A percentile compares a stretch with the other conserved stretches of the same genome.
Conservation (phyloP, 2,113 vertebrate species). For the Lipotes vexillifer region DNA sequence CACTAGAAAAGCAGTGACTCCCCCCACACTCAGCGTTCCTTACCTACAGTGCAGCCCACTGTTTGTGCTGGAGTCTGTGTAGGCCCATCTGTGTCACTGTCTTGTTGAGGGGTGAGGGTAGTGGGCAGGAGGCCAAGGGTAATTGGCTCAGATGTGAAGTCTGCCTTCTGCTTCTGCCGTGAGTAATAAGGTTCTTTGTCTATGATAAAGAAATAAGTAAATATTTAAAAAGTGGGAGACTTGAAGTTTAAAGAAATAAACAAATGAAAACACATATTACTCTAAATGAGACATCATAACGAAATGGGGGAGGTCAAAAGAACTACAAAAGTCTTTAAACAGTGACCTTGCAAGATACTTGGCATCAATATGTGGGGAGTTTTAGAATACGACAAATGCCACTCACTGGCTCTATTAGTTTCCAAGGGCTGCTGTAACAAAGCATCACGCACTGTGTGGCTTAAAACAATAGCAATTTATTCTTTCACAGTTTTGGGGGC, state of each 20-base stretch:
- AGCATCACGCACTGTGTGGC: accelerated
- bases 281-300: background rate
- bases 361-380: background rate
- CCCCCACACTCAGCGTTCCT: background rate
- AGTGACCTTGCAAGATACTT: background rate
- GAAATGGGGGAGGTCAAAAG: background rate
- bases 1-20: background rate
- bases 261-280: no score
- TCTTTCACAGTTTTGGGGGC: background rate
- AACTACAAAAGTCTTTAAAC: background rate
- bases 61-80: background rate
- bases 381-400: background rate
- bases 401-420: background rate
- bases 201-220: background rate
- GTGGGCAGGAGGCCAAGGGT: background rate
- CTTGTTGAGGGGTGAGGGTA: background rate
- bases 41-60: background rate
- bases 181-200: background rate
- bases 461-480: background rate
- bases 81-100: background rate
- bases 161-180: background rate
- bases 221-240: background rate
- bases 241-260: background rate
- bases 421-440: background rate
- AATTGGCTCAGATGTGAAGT: background rate